phyloP scores from a whole-genome alignment of 2,888 invertebrate genomes.

The Pterostichus niger region DNA sequence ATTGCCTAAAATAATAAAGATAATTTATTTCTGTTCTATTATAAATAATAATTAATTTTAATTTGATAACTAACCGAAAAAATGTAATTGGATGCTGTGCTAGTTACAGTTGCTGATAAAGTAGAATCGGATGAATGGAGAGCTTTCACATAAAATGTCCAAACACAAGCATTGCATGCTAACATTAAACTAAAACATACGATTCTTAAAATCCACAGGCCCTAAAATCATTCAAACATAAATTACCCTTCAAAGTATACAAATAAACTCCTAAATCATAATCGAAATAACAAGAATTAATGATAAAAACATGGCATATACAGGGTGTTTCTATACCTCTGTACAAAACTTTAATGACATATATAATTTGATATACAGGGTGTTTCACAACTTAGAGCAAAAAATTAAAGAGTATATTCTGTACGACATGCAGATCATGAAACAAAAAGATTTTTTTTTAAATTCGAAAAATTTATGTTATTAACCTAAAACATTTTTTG shows the following conservation, averaged over 20 bases:
- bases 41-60: constrained; percentile 7
- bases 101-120: constrained; percentile 82
- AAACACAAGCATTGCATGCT: constrained; percentile 81
- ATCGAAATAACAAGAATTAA: too few species aligned
- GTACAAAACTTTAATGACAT: too few species aligned
- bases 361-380: too few species aligned
- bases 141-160: constrained; percentile 82
- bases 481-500: too few species aligned
- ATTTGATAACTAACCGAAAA: constrained; percentile 78
- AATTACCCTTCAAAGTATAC: background rate
- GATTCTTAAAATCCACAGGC: constrained; percentile 72
- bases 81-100: constrained; percentile 83
- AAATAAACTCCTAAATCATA: too few species aligned
- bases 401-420: too few species aligned
- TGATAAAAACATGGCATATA: too few species aligned
- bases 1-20: constrained; percentile 81
- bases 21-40: background rate
- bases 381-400: too few species aligned
- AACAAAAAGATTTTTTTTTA: too few species aligned
- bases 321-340: too few species aligned
- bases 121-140: constrained; percentile 81
- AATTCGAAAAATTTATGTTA: too few species aligned
- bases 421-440: too few species aligned
- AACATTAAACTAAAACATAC: constrained; percentile 80
- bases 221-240: constrained; percentile 70